Evolutionary conservation across 2,888 invertebrate species (phyloP).

Genomic region (Pheosia tremula): DNA sequence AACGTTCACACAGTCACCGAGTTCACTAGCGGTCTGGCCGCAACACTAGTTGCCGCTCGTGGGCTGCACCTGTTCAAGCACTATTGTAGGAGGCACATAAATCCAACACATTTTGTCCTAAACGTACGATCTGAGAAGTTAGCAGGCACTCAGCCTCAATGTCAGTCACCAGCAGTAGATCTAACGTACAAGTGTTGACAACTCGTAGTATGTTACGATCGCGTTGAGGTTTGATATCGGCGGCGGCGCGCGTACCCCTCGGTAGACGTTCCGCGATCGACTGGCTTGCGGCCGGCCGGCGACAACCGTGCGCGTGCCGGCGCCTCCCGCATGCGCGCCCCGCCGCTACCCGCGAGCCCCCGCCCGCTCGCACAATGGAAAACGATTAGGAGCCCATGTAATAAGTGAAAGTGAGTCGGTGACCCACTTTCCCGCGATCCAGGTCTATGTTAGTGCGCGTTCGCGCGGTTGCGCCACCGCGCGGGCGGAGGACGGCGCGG

Average conservation of each 20-base stretch:
- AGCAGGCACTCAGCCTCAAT: slow-evolving; percentile 50
- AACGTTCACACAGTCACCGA: slow-evolving; percentile 83
- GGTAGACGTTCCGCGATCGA: slow-evolving; percentile 76
- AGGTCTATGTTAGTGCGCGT: slow-evolving; percentile 94
- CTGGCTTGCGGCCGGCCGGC: slow-evolving; percentile 81
- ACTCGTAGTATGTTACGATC: slow-evolving; percentile 76
- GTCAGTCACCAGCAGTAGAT: slow-evolving; percentile 50
- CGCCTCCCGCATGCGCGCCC: slow-evolving; percentile 82
- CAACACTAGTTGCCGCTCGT: slow-evolving; percentile 82
- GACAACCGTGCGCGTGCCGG: slow-evolving; percentile 80
- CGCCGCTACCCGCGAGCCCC: slow-evolving; percentile 77
- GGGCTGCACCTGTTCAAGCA: slow-evolving; percentile 82
- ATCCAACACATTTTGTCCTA: slow-evolving; percentile 81
- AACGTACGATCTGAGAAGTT: slow-evolving; percentile 44
- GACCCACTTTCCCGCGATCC: slow-evolving; percentile 97
- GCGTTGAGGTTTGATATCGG: slow-evolving; percentile 53
- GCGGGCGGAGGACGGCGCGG: slow-evolving; percentile 80
- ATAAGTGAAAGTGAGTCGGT: slow-evolving; percentile 95
- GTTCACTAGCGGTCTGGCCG: slow-evolving; percentile 82
- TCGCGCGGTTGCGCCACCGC: slow-evolving; percentile 82
- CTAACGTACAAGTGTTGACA: slow-evolving; percentile 56
- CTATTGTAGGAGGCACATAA: slow-evolving; percentile 74
- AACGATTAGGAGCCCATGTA: slow-evolving; percentile 91
- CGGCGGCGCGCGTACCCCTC: slow-evolving; percentile 70
- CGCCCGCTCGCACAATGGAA: slow-evolving; percentile 87